Percentiles rank a stretch among this genome's conserved stretches.
Evolutionary conservation across 2,113 vertebrate genomes (phyloP).

Genomic region (Anhinga rufa): DNA sequence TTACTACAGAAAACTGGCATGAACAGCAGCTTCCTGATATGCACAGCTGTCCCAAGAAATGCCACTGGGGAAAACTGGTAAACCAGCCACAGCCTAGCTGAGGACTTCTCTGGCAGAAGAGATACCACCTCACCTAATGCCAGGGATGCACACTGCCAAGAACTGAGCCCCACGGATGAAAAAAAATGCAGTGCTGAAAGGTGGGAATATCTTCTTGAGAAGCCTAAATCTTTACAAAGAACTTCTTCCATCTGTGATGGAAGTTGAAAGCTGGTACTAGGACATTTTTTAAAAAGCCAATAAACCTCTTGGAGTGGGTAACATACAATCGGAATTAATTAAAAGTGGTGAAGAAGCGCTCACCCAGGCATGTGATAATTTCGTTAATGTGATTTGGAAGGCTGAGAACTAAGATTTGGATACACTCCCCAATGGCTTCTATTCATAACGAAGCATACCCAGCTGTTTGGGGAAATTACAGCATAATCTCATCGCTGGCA

Average conservation of each 20-base stretch:
- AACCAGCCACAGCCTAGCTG: background rate
- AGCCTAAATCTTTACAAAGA: background rate
- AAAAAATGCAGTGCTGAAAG: background rate
- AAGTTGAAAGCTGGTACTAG: background rate
- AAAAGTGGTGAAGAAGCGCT: background rate
- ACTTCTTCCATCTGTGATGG: background rate
- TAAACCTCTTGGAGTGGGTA: background rate
- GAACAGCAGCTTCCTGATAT: background rate
- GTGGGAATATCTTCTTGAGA: background rate
- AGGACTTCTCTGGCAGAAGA: background rate
- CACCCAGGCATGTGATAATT: background rate
- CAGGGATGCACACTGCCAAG: background rate
- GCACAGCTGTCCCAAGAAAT: background rate
- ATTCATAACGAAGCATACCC: background rate
- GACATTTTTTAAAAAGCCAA: background rate
- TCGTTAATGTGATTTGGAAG: slow-evolving; percentile 28
- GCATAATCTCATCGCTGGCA: slow-evolving; percentile 27
- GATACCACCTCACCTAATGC: background rate
- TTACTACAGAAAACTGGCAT: background rate
- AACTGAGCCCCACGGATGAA: background rate
- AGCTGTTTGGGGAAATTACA: slow-evolving; percentile 35
- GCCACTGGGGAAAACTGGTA: background rate
- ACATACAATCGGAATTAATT: background rate
- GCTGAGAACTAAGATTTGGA: slow-evolving; percentile 28
- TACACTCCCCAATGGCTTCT: background rate